Evolutionary conservation across 1,140 invertebrate species (phyloP), one percentile per base, ranked within the genome.

Genomic region (Ditylenchus dipsaci): DNA sequence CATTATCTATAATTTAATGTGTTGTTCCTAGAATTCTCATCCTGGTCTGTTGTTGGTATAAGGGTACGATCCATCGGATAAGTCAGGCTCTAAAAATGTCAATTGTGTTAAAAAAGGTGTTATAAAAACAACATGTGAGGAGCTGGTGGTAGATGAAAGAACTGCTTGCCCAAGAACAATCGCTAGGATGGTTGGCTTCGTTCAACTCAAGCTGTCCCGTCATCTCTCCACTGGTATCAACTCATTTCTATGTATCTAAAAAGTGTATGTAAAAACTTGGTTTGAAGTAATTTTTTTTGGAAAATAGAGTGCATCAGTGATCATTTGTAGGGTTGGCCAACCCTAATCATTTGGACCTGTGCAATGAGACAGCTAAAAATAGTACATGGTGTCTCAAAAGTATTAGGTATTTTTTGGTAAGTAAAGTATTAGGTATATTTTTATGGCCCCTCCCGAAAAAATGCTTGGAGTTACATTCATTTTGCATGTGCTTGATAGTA

Each of bases 51-150:
- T 5, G 11, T 38, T 11, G 33, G 33, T 11, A 38, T 3, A 38
- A 38, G 33, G 33, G 33, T 11, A 5, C 33, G 3, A 38, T 38
- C 33, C 3, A 11, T 11, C 3, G 33, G 33, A 38, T 38, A 38
- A 38, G 33, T 38, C 11, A 38, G 33, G 33, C 33, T 38, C 33
- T 38, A 11, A 38, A 38, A 38, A 38, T 11, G 11, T 38, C n/a
- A n/a, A n/a, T n/a, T n/a, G n/a, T n/a, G n/a, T n/a, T n/a, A n/a
- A n/a, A n/a, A n/a, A n/a, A n/a, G n/a, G n/a, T n/a, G n/a, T n/a
- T n/a, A n/a, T n/a, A n/a, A n/a, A n/a, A n/a, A n/a, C n/a, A n/a
- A 53, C 49, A 53, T 53, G 49, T 53, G 49, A 53, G 8, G 49
- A 53, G 49, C n/a, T 21, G 49, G n/a, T 53, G 3, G 33, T 38